phyloP scores from a whole-genome alignment of 2,888 invertebrate genomes.

The Patella pellucida region DNA sequence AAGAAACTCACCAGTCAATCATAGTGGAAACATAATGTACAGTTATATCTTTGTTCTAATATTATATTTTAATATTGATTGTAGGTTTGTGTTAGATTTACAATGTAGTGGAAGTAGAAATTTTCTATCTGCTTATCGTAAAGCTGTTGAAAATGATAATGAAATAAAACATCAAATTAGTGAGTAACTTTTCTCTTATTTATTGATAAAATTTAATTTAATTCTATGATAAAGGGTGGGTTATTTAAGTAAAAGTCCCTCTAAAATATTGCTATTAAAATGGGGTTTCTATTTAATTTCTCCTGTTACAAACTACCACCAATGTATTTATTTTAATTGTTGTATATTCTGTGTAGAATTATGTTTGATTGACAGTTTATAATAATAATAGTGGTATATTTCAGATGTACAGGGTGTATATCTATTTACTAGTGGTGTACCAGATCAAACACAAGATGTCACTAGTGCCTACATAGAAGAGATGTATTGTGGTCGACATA shows the following conservation, averaged over 20 bases:
- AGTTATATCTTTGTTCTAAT: too few species aligned
- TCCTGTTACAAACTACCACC: too few species aligned
- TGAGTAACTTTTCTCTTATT: slow-evolving; percentile 35
- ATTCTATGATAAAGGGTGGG: too few species aligned
- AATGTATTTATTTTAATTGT: too few species aligned
- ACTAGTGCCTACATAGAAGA: slow-evolving; percentile 66
- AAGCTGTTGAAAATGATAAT: slow-evolving; percentile 70
- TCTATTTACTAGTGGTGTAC: slow-evolving; percentile 70
- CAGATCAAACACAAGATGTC: slow-evolving; percentile 67
- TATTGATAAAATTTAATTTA: too few species aligned
- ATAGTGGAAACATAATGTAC: too few species aligned
- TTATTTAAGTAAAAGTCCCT: too few species aligned
- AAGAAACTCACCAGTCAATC: too few species aligned
- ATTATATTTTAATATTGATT: slow-evolving; percentile 13
- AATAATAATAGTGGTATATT: background rate
- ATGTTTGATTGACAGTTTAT: too few species aligned
- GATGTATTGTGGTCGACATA: slow-evolving; percentile 55
- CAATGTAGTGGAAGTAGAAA: slow-evolving; percentile 70
- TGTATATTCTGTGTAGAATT: too few species aligned
- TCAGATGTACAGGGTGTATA: slow-evolving; percentile 70
- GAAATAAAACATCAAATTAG: slow-evolving; percentile 67
- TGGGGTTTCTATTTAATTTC: too few species aligned
- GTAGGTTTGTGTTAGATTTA: slow-evolving; percentile 66
- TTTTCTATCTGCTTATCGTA: slow-evolving; percentile 65
- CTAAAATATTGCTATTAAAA: too few species aligned